Evolutionary conservation across 2,797 vertebrate genomes (phyloP).

Genomic region (Vultur gryphus): DNA sequence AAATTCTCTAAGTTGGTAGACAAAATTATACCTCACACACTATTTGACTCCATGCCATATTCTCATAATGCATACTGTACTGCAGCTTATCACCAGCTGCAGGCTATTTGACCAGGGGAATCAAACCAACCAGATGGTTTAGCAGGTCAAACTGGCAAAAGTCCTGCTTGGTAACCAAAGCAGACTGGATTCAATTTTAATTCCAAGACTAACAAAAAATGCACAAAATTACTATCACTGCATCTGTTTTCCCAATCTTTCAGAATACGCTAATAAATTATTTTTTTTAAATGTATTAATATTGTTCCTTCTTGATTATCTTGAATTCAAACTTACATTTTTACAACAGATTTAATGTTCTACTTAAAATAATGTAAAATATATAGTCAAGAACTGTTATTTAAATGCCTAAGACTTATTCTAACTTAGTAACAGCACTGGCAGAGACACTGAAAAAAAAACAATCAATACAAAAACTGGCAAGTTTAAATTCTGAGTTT

Average conservation of each 20-base stretch:
- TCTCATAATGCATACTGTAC: background rate
- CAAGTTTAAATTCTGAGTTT: background rate
- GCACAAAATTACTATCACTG: background rate
- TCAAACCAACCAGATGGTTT: slow-evolving; percentile 41
- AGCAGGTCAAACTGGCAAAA: slow-evolving; percentile 39
- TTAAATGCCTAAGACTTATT: background rate
- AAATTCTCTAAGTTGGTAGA: background rate
- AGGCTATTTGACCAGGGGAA: slow-evolving; percentile 34
- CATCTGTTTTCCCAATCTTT: background rate
- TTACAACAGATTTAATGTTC: background rate
- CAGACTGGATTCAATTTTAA: slow-evolving; percentile 7
- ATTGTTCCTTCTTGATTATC: background rate
- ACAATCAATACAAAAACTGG: background rate
- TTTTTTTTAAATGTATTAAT: background rate
- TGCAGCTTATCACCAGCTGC: slow-evolving; percentile 33
- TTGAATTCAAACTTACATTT: background rate
- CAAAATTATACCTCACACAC: background rate
- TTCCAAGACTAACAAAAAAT: slow-evolving; percentile 17
- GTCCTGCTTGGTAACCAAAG: slow-evolving; percentile 9
- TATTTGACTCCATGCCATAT: slow-evolving; percentile 2
- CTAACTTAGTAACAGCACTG: background rate
- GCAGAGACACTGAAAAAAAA: background rate
- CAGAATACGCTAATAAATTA: background rate
- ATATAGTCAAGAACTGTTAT: background rate
- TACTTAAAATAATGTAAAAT: background rate